A percentile compares a stretch with the other conserved stretches of the same genome.
Conservation (phyloP, 2,797 vertebrate species). For the Acrossocheilus fasciatus region DNA sequence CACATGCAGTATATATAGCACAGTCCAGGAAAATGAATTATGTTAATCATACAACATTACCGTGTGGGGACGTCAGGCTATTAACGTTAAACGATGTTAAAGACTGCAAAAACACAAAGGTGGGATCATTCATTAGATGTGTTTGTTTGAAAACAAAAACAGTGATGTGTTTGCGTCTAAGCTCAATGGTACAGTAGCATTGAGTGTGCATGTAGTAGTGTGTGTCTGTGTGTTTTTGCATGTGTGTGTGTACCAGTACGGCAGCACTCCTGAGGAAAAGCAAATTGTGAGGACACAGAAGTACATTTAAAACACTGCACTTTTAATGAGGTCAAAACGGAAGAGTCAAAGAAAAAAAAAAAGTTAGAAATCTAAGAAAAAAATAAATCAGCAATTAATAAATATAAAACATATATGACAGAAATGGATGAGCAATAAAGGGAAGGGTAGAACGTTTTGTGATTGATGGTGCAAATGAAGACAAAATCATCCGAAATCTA, state of each 20-base stretch:
- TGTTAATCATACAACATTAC: conserved; percentile 62
- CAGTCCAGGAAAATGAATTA: conserved; percentile 61
- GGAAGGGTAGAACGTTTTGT: conserved; percentile 38
- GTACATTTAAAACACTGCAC: conserved; percentile 67
- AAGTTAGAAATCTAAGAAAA: conserved; percentile 59
- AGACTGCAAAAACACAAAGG: conserved; percentile 62
- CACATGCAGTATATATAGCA: conserved; percentile 62
- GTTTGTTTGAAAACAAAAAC: conserved; percentile 44
- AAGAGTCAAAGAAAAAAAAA: conserved; percentile 49
- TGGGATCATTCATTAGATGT: conserved; percentile 57
- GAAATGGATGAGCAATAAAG: conserved; percentile 60
- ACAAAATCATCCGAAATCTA: conserved; percentile 7
- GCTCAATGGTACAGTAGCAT: conserved; percentile 9
- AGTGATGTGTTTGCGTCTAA: conserved; percentile 20
- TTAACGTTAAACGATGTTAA: conserved; percentile 61
- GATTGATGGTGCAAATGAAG: conserved; percentile 26
- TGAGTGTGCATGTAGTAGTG: conserved; percentile 13
- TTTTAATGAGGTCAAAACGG: conserved; percentile 50
- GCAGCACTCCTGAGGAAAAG: conserved; percentile 75
- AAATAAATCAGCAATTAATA: conserved; percentile 37
- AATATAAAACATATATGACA: conserved; percentile 43
- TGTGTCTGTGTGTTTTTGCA: conserved; percentile 18
- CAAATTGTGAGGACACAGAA: conserved; percentile 74
- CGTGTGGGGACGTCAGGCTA: conserved; percentile 62
- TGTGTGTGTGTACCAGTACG: conserved; percentile 37